Percentiles rank a stretch among this genome's conserved stretches.
Evolutionary conservation across 2,888 invertebrate genomes (phyloP).

Genomic region (Cataglyphis livida): DNA sequence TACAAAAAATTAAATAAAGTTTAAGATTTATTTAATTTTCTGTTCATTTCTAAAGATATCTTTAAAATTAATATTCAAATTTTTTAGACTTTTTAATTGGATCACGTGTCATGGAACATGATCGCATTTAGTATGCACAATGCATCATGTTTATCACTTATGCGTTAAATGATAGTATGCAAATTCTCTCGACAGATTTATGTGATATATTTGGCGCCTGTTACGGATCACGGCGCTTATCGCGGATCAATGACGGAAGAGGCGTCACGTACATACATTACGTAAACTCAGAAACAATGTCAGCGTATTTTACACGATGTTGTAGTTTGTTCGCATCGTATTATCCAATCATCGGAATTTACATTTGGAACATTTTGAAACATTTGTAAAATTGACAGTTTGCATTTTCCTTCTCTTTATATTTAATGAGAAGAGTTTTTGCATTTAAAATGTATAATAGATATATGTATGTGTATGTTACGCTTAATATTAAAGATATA

Average conservation of each 20-base stretch:
- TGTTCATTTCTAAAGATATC: not conserved
- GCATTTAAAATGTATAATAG: not conserved
- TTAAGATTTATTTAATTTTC: not conserved
- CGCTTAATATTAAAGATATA: not conserved
- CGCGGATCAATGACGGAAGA: constrained; percentile 27
- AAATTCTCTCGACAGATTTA: constrained; percentile 32
- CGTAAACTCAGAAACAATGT: constrained; percentile 7
- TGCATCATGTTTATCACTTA: constrained; percentile 31
- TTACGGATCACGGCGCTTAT: constrained; percentile 30
- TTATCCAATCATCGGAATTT: not conserved
- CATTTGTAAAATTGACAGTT: not conserved
- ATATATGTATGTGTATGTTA: not conserved
- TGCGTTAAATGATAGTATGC: constrained; percentile 33
- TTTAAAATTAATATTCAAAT: not conserved
- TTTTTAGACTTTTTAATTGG: not conserved
- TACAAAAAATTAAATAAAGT: not conserved
- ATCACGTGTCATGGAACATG: not conserved
- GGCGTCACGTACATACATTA: not conserved
- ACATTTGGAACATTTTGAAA: not conserved
- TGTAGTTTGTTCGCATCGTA: not conserved
- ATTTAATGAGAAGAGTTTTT: not conserved
- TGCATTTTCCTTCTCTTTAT: not conserved
- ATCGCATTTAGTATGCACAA: not conserved
- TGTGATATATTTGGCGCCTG: constrained; percentile 32
- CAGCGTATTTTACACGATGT: constrained; percentile 21